phyloP scores from a whole-genome alignment of 2,888 invertebrate species.

The Sinopyrophorus schimmeli region DNA sequence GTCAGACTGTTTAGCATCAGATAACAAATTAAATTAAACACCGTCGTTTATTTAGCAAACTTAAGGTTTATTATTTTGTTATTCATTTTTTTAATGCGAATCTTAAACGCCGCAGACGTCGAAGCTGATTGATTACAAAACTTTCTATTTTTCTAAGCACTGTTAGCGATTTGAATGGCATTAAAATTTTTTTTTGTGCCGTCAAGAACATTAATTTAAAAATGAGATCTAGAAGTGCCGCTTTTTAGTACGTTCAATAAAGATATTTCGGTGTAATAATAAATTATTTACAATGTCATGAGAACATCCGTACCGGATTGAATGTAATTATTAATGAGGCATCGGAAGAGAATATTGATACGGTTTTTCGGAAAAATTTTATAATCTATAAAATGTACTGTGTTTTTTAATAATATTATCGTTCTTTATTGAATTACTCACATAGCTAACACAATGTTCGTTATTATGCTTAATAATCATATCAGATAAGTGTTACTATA shows the following conservation, averaged over 20 bases:
- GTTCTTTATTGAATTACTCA: too few relatives aligned
- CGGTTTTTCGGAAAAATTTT: too few relatives aligned
- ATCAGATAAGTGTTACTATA: too few relatives aligned
- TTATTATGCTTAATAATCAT: too few relatives aligned
- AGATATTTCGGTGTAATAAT: slow-evolving; percentile 15
- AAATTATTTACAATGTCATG: slow-evolving; percentile 19
- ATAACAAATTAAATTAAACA: too few relatives aligned
- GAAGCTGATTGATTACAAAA: slow-evolving; percentile 17
- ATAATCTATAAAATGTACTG: too few relatives aligned
- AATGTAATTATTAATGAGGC: slow-evolving; percentile 16
- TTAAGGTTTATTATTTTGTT: not conserved
- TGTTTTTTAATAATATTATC: too few relatives aligned
- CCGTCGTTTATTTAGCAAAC: not conserved
- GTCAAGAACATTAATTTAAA: slow-evolving; percentile 10
- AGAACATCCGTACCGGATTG: slow-evolving; percentile 7
- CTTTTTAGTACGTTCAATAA: slow-evolving; percentile 15
- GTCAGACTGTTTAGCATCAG: too few relatives aligned
- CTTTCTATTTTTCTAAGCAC: slow-evolving; percentile 5
- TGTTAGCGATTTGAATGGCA: slow-evolving; percentile 11
- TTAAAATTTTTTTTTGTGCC: slow-evolving; percentile 6
- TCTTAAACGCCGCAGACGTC: too few relatives aligned
- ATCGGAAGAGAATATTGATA: slow-evolving; percentile 1
- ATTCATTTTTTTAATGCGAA: too few relatives aligned
- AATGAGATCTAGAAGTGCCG: slow-evolving; percentile 10
- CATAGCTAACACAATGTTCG: too few relatives aligned